phyloP scores from a whole-genome alignment of 2,888 invertebrate species.

The Schizotus pectinicornis region DNA sequence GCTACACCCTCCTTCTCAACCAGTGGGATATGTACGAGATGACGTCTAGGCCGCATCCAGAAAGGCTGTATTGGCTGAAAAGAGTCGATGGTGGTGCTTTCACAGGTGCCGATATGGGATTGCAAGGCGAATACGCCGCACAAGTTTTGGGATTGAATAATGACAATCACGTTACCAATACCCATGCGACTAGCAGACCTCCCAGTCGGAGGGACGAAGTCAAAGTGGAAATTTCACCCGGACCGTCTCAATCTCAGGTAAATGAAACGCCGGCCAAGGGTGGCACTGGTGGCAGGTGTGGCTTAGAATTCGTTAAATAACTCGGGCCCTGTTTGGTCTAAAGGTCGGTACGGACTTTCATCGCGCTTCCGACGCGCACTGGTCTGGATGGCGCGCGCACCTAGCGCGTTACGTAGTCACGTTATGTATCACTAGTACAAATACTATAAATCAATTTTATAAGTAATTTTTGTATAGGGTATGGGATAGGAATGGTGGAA shows the following conservation, averaged over 20 bases:
- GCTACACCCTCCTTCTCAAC: slow-evolving; percentile 83
- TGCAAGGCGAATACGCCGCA: slow-evolving; percentile 88
- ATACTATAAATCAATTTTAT: too few relatives aligned
- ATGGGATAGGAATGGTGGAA: too few relatives aligned
- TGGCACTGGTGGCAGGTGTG: neutral
- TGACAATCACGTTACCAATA: slow-evolving; percentile 52
- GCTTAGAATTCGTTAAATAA: too few relatives aligned
- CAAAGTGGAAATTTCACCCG: slow-evolving; percentile 47
- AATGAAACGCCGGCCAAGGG: neutral
- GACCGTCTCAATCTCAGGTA: slow-evolving; percentile 50
- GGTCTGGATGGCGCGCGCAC: too few relatives aligned
- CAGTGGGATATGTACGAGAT: slow-evolving; percentile 93
- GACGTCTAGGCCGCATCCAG: slow-evolving; percentile 79
- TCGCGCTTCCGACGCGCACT: too few relatives aligned
- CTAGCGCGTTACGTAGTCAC: too few relatives aligned
- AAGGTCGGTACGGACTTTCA: too few relatives aligned
- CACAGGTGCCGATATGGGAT: slow-evolving; percentile 86
- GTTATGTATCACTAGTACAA: too few relatives aligned
- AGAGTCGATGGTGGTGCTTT: slow-evolving; percentile 89
- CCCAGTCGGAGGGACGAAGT: slow-evolving; percentile 44
- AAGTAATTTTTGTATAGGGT: too few relatives aligned
- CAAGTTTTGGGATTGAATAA: slow-evolving; percentile 81
- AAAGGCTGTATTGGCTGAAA: slow-evolving; percentile 92
- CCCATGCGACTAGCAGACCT: slow-evolving; percentile 6
- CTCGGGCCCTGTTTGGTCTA: too few relatives aligned